Base-by-base conservation (phyloP, 2,113 vertebrate species). In the Xiphophorus maculatus region DNA sequence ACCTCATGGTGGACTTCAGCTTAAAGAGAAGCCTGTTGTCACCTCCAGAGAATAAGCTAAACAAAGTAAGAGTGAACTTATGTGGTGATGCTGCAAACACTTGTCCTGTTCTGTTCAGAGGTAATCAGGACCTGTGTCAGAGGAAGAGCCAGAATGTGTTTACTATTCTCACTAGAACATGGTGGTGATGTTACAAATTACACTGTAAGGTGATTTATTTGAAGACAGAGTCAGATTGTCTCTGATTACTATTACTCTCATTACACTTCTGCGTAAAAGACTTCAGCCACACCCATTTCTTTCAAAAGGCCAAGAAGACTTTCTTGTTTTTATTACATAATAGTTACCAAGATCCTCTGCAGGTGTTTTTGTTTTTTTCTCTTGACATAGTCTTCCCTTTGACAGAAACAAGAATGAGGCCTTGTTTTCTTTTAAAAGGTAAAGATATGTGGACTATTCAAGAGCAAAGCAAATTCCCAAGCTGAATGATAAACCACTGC, bases 1-100 rank as follows among this genome's bases (percentile, higher is more conserved):
- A 80, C 40, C 64, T 84, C 72, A 54, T 4, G 68, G 82, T 77
- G 84, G 72, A 86, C 76, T 71, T 32, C 1, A 74, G 83, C 71
- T 87, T 73, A 86, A 58, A 71, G 71, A 2, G 9, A 69, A 66
- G 61, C 72, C 67, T 63, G 68, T 79, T 80, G 68, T 76, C 62
- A 74, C 77, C 73, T 74, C 33, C 69, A 68, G 66, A 77, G 27
- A 69, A 22, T 1, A 78, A 79, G 84, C 65, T 2, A 28, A 60
- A 77, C 44, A n/a, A 30, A 69, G 54, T 22, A 4, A 63, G 40
- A 48, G 13, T 27, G 2, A 58, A 44, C 25, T 35, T 63, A 60
- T 74, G 71, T 29, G 40, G 63, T 63, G 29, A 48, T 61, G 22
- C 58, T 54, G 32, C 13, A 65, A 79, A 76, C 33, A 1, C 37